These are phyloP conservation scores for Periphyllus acericola DNA, from an alignment of 2,888 invertebrate genomes.

Conservation along the genomic window DNA sequence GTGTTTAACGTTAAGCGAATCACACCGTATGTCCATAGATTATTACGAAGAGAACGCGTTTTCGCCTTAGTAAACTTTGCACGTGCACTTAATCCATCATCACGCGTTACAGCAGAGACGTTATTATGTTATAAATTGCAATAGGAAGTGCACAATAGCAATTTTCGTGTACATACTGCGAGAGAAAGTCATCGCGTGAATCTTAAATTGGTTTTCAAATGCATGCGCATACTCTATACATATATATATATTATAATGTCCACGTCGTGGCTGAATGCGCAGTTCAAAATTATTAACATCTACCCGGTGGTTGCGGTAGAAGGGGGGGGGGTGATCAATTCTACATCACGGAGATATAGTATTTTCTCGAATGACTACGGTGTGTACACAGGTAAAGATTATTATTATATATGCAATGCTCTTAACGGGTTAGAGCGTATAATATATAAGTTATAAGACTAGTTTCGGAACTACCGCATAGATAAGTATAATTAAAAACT, in stretches of 20 bases:
- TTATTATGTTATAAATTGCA: neutral
- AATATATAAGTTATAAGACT: neutral
- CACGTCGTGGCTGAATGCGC: neutral
- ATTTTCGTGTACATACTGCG: neutral
- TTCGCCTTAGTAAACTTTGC: neutral
- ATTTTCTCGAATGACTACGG: neutral
- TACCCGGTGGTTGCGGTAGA: neutral
- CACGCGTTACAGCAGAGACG: neutral
- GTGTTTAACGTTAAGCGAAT: neutral
- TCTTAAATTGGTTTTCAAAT: conserved; percentile 25
- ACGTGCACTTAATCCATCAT: neutral
- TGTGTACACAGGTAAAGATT: neutral
- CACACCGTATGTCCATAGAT: neutral
- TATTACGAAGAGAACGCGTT: neutral
- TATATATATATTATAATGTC: no score
- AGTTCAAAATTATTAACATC: neutral
- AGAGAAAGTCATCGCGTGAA: neutral
- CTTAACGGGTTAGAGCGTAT: neutral
- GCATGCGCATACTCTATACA: neutral
- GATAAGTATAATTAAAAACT: conserved; percentile 34
- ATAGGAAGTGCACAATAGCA: conserved; percentile 3
- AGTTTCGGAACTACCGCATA: neutral
- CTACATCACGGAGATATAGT: neutral
- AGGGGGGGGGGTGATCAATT: neutral
- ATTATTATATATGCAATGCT: neutral